A percentile compares a stretch with the other conserved stretches of the same genome.
Conservation (phyloP, 2,888 invertebrate genomes). For the Parthenolecanium corni region DNA sequence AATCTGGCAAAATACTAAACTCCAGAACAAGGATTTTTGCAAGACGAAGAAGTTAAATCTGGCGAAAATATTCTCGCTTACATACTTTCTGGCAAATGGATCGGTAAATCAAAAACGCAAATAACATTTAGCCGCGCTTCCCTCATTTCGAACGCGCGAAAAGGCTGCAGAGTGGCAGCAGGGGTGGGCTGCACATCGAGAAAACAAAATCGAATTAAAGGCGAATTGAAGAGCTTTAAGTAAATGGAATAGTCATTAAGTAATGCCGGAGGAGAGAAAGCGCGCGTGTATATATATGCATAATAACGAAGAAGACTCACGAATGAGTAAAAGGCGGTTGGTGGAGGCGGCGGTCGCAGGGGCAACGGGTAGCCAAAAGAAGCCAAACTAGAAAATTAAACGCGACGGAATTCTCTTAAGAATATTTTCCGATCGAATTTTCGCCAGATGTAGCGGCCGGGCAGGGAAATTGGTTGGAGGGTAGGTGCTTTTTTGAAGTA, state of each 20-base stretch:
- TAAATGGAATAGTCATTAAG: constrained; percentile 29
- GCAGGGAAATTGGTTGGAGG: no score
- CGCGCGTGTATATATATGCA: no score
- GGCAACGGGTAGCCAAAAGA: no score
- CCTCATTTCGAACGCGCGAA: no score
- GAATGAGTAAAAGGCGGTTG: background rate
- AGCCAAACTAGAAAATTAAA: constrained; percentile 27
- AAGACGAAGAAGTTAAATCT: no score
- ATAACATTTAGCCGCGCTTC: background rate
- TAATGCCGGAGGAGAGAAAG: constrained; percentile 22
- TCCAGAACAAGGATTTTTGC: no score
- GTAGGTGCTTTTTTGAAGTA: no score
- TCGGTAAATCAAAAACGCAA: constrained; percentile 16
- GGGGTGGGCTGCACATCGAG: background rate
- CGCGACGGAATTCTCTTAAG: constrained; percentile 26
- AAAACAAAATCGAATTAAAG: constrained; percentile 25
- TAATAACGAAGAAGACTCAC: no score
- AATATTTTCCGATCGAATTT: constrained; percentile 2
- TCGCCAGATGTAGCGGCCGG: no score
- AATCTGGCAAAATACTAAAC: no score
- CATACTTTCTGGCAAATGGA: constrained; percentile 11
- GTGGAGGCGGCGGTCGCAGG: background rate
- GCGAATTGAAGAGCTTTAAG: constrained; percentile 26
- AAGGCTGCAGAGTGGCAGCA: background rate
- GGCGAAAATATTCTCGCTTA: no score